Evolutionary conservation across 2,113 vertebrate genomes (phyloP).

Genomic region (Phyllostomus hastatus): DNA sequence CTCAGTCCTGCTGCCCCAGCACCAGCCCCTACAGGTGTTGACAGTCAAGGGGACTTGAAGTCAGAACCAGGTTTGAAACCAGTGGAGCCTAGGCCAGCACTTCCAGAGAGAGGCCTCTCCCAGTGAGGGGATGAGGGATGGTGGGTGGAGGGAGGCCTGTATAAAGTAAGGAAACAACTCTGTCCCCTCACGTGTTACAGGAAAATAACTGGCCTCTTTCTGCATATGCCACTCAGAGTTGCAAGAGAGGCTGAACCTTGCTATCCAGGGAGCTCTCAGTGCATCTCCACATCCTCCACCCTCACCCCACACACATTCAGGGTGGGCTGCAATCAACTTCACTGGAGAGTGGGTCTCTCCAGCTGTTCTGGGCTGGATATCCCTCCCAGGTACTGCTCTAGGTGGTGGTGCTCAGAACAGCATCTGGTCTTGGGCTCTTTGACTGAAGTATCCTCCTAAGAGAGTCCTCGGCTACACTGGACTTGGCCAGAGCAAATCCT

Average conservation of each 20-base stretch:
- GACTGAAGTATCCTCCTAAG: background rate
- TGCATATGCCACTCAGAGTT: background rate
- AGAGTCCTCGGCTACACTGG: background rate
- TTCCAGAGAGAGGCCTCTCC: background rate
- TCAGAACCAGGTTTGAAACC: background rate
- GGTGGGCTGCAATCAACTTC: background rate
- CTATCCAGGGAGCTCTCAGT: background rate
- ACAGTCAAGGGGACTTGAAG: background rate
- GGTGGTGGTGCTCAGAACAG: background rate
- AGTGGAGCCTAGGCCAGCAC: background rate
- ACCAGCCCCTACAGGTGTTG: background rate
- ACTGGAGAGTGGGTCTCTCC: background rate
- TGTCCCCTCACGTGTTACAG: background rate
- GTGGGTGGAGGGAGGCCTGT: background rate
- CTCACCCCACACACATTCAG: background rate
- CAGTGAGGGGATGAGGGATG: background rate
- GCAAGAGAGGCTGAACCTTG: background rate
- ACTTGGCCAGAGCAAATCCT: background rate
- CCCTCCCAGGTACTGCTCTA: background rate
- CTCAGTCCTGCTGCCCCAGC: background rate
- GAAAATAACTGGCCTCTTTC: background rate
- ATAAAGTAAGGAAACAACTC: background rate
- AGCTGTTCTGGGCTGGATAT: background rate
- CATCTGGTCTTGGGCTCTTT: background rate
- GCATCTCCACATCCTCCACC: fast-evolving